Evolutionary conservation across 2,888 invertebrate species (phyloP).

Genomic region (Drosophila neotestacea): DNA sequence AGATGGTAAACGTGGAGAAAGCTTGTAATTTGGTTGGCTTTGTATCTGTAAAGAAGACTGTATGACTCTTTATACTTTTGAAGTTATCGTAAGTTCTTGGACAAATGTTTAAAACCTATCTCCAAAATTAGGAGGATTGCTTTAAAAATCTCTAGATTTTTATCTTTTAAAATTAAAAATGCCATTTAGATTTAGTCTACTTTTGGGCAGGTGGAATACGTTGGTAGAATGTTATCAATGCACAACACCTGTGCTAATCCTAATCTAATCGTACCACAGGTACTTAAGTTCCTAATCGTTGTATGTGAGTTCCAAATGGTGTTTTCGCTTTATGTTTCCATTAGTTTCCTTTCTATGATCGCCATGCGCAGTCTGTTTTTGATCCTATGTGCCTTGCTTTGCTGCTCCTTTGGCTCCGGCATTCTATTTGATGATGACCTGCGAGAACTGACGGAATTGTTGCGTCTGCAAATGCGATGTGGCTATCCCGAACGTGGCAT

Average conservation of each 20-base stretch:
- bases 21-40: too few species aligned
- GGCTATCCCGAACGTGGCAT: conserved; percentile 76
- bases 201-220: conserved; percentile 44
- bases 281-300: conserved; percentile 55
- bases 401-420: conserved; percentile 48
- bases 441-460: conserved; percentile 76
- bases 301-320: neutral
- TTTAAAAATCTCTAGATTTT: too few species aligned
- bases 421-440: conserved; percentile 78
- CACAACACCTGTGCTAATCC: conserved; percentile 43
- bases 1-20: too few species aligned
- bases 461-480: conserved; percentile 82
- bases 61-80: too few species aligned
- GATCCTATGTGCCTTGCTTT: conserved; percentile 39
- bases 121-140: too few species aligned
- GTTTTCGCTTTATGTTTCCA: neutral
- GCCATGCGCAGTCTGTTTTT: conserved; percentile 51
- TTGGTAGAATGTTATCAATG: conserved; percentile 12
- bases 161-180: neutral
- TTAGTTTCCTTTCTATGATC: conserved; percentile 32
- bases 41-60: too few species aligned
- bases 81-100: too few species aligned
- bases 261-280: conserved; percentile 62
- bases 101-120: too few species aligned
- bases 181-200: conserved; percentile 33